Conservation (phyloP, 2,888 invertebrate species). For the Autographa pulchrina region DNA sequence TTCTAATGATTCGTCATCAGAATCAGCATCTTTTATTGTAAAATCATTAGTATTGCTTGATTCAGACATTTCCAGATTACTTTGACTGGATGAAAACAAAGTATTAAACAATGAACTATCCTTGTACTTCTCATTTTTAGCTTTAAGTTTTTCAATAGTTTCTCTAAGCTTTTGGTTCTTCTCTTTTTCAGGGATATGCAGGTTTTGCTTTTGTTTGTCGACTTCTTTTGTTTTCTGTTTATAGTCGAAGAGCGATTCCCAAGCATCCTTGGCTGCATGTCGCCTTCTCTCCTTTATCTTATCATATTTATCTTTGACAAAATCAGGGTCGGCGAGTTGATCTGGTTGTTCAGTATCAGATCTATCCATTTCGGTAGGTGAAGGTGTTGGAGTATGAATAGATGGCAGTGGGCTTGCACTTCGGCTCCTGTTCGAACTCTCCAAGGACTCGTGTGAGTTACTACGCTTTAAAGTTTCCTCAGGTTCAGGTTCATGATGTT, state of each 20-base stretch:
- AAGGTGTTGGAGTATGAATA: constrained; percentile 82
- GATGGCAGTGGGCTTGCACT: constrained; percentile 85
- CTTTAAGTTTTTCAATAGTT: constrained; percentile 91
- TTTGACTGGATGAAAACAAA: constrained; percentile 72
- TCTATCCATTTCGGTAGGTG: constrained; percentile 74
- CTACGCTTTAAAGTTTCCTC: constrained; percentile 67
- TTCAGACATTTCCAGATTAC: constrained; percentile 68
- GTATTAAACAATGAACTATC: constrained; percentile 76
- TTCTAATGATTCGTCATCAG: constrained; percentile 67
- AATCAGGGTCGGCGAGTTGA: constrained; percentile 77
- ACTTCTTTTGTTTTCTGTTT: constrained; percentile 77
- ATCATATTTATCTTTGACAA: constrained; percentile 90
- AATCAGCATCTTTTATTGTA: constrained; percentile 64
- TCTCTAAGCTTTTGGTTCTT: constrained; percentile 87
- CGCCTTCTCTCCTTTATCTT: constrained; percentile 90
- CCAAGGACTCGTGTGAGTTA: constrained; percentile 77
- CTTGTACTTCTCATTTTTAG: constrained; percentile 89
- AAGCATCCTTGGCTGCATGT: constrained; percentile 85
- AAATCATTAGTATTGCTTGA: constrained; percentile 68
- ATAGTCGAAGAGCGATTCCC: constrained; percentile 83
- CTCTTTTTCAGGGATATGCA: constrained; percentile 80
- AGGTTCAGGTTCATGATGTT: constrained; percentile 72
- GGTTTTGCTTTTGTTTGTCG: constrained; percentile 80
- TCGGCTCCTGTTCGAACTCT: constrained; percentile 82
- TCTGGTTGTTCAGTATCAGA: constrained; percentile 61